These are phyloP conservation scores for Cerastoderma edule DNA, from an alignment of 2,888 invertebrate genomes.

Conservation along the genomic window DNA sequence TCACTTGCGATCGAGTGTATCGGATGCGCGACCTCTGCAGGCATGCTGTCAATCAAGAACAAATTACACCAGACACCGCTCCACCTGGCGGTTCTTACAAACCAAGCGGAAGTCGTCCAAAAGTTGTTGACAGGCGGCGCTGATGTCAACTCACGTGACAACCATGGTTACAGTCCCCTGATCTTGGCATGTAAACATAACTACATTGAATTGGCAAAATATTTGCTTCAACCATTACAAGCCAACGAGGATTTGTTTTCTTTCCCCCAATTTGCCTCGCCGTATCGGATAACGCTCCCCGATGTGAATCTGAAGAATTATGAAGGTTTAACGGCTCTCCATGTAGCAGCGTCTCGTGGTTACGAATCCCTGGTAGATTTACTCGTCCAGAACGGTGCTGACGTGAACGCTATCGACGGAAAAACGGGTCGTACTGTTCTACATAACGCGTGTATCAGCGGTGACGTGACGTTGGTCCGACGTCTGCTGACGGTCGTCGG, in stretches of 20 bases:
- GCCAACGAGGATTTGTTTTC: conserved; percentile 16
- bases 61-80: conserved; percentile 30
- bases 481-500: conserved; percentile 19
- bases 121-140: conserved; percentile 23
- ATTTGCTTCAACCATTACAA: conserved; percentile 15
- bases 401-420: conserved; percentile 24
- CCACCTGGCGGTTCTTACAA: conserved; percentile 29
- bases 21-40: neutral
- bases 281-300: conserved; percentile 14
- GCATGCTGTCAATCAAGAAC: conserved; percentile 19
- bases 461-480: conserved; percentile 36
- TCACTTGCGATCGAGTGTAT: conserved; percentile 17
- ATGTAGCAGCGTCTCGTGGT: conserved; percentile 34
- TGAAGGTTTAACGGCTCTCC: conserved; percentile 45
- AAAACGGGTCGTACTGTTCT: conserved; percentile 44
- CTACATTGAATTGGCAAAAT: neutral
- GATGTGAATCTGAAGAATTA: conserved; percentile 42
- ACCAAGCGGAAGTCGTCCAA: conserved; percentile 16
- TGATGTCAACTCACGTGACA: conserved; percentile 22
- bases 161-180: conserved; percentile 30
- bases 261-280: conserved; percentile 12
- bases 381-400: conserved; percentile 25
- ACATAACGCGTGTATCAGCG: conserved; percentile 36
- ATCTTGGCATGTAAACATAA: conserved; percentile 24
- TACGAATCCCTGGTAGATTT: conserved; percentile 19